Evolutionary conservation across 1,140 invertebrate species (phyloP).

Genomic region (Littorina saxatilis): DNA sequence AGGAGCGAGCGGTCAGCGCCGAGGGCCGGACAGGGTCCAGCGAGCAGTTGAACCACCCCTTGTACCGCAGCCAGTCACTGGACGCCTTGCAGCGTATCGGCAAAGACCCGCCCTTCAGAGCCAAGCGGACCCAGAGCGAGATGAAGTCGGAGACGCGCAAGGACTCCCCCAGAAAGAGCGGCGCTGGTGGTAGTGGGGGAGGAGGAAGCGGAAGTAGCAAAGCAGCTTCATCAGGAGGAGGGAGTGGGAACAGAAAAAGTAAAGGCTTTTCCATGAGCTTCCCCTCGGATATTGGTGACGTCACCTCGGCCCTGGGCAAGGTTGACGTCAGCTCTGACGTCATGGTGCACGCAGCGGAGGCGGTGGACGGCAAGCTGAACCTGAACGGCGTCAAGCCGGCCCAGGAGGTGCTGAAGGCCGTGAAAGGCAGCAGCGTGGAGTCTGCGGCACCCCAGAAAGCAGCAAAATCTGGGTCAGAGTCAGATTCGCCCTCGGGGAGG

Average conservation of each 20-base stretch:
- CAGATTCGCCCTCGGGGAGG: not conserved
- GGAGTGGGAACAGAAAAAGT: conserved; percentile 6
- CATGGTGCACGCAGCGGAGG: conserved; percentile 22
- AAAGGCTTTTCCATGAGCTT: not conserved
- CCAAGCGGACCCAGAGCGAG: conserved; percentile 63
- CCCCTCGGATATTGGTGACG: not conserved
- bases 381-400: not conserved
- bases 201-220: too few relatives aligned
- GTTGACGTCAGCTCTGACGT: not conserved
- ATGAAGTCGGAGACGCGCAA: conserved; percentile 52
- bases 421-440: not conserved
- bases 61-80: conserved; percentile 83
- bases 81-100: conserved; percentile 76
- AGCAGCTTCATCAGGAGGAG: not conserved
- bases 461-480: not conserved
- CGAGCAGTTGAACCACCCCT: conserved; percentile 78
- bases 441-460: not conserved
- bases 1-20: conserved; percentile 43
- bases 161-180: conserved; percentile 32
- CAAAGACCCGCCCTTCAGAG: conserved; percentile 42
- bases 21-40: conserved; percentile 40
- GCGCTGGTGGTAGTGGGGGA: not conserved
- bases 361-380: not conserved
- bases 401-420: not conserved
- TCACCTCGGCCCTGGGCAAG: not conserved